Evolutionary conservation across 2,888 invertebrate genomes (phyloP), one percentile per base, ranked within the genome.

Genomic region (Odiellus spinosus): DNA sequence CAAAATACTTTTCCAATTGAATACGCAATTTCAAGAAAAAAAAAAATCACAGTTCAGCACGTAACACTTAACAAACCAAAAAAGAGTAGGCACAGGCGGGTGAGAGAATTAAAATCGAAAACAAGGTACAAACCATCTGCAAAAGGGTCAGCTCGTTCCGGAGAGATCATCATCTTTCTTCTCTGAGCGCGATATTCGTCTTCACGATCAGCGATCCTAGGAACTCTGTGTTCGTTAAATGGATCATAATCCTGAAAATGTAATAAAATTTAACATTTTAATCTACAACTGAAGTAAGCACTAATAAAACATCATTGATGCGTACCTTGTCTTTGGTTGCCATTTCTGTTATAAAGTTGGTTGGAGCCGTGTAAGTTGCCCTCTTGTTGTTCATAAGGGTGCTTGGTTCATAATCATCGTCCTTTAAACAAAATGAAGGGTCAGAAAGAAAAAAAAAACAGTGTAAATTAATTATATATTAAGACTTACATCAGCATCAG

Each of bases 71-170:
- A 26, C 8, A 26, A n/a, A n/a, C n/a, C n/a, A n/a, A n/a, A n/a
- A 26, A 6, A 8, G 26, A 26, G 26, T 4, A 26, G 26, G 26
- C 26, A 6, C 26, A 26, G 26, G 26, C 26, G 8, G 4, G 8
- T 26, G 26, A 8, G 26, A 26, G 8, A 6, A 6, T 6, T 6
- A 6, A 26, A 26, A 26, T 8, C 8, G 26, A 26, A 26, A 26
- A 4, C 4, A 26, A 26, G 26, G 26, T 26, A 26, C 26, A 26
- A 26, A 90, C 91, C 93, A 75, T 93, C 90, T 62, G 91, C 88
- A 74, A 99, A 99, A 33, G 91, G 91, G 74, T 98, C 98, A 57
- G 82, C 78, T 60, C 98, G 76, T 63, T 91, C 95, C 1, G 98
- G 98, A 3, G 98, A 98, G 61, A 98, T 91, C 53, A 82, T 60